A percentile compares a stretch with the other conserved stretches of the same genome.
Conservation (phyloP, 2,888 invertebrate genomes). For the Lamproptera curius region DNA sequence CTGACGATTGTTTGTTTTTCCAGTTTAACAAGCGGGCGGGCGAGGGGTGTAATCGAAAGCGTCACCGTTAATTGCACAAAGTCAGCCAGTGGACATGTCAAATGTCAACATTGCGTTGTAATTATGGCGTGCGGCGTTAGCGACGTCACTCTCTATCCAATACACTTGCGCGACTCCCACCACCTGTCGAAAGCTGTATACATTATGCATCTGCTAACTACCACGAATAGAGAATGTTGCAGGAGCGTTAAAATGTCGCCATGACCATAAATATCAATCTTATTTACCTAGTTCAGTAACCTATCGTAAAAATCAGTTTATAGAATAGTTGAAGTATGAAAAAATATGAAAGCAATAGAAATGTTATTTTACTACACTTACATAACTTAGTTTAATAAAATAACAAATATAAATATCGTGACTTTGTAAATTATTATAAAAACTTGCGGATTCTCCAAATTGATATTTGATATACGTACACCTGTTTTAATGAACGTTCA, state of each 20-base stretch:
- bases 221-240: neutral
- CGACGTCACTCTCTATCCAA: conserved; percentile 43
- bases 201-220: conserved; percentile 30
- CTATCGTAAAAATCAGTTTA: too few species aligned
- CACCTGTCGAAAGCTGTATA: conserved; percentile 40
- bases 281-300: too few species aligned
- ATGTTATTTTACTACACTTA: too few species aligned
- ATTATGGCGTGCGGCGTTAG: conserved; percentile 38
- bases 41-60: conserved; percentile 1
- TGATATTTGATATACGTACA: too few species aligned
- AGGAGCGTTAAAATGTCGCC: neutral
- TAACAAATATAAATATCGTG: too few species aligned
- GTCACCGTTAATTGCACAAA: conserved; percentile 13
- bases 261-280: neutral
- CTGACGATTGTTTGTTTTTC: neutral
- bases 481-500: too few species aligned
- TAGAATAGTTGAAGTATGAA: too few species aligned
- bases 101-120: conserved; percentile 34
- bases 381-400: too few species aligned
- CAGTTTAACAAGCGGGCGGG: neutral
- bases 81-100: conserved; percentile 30
- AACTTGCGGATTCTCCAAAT: too few species aligned
- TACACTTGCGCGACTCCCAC: conserved; percentile 49
- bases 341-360: too few species aligned
- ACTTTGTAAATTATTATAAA: too few species aligned